Conservation (phyloP, 2,888 invertebrate genomes). For the Cheilosia grossa region DNA sequence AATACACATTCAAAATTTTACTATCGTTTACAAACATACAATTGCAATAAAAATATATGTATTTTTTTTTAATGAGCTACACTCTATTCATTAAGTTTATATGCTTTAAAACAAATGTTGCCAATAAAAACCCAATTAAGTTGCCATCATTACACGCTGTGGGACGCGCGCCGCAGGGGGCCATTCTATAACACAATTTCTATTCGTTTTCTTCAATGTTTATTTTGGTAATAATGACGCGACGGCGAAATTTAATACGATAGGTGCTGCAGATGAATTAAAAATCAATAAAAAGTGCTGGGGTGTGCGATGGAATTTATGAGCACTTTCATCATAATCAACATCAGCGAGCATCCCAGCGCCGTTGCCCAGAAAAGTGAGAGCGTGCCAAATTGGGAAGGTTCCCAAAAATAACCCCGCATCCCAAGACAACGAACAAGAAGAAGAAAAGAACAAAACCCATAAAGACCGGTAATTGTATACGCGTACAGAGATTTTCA, state of each 20-base stretch:
- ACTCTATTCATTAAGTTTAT: slow-evolving; percentile 36
- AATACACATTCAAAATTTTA: slow-evolving; percentile 9
- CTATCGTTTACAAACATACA: slow-evolving; percentile 13
- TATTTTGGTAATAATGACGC: background rate
- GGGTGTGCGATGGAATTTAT: slow-evolving; percentile 11
- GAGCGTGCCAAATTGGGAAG: slow-evolving; percentile 48
- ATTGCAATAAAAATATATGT: slow-evolving; percentile 2
- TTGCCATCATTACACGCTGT: slow-evolving; percentile 1
- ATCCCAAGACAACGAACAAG: slow-evolving; percentile 8
- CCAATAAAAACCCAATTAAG: slow-evolving; percentile 56
- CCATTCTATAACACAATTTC: background rate
- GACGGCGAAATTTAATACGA: slow-evolving; percentile 9
- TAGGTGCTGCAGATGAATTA: slow-evolving; percentile 36
- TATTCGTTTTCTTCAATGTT: slow-evolving; percentile 1
- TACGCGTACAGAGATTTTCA: background rate
- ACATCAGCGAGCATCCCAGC: slow-evolving; percentile 8
- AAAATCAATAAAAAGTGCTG: slow-evolving; percentile 42
- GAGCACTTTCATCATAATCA: slow-evolving; percentile 33
- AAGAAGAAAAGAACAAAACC: slow-evolving; percentile 17
- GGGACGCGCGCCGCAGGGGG: background rate
- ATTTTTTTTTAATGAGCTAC: slow-evolving; percentile 46
- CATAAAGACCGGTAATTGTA: slow-evolving; percentile 12
- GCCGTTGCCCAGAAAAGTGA: background rate
- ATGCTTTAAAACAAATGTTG: slow-evolving; percentile 30
- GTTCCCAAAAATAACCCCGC: slow-evolving; percentile 35